Base-by-base conservation (phyloP, 2,888 invertebrate species). In the Drosophila prostipennis region DNA sequence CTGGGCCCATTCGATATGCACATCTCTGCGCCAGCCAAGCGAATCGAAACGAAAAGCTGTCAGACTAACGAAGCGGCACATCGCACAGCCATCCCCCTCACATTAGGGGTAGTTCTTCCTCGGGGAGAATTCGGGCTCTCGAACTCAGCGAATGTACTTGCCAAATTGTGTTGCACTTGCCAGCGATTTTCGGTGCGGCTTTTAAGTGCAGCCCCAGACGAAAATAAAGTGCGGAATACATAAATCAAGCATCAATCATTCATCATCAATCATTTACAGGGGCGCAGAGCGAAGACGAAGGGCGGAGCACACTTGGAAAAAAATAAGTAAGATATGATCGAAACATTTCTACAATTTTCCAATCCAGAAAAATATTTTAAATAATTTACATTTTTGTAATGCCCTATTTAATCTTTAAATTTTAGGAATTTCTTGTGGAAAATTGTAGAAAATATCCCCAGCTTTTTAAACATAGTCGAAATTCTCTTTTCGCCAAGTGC, bases 161-260 rank as follows among this genome's bases (percentile, higher is more conserved):
- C 13, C 51, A 40, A 55, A 23, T 61, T 67, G 42, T 58, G 53
- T 48, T 75, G 77, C 75, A 82, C 48, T 80, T 76, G 40, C 40
- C 37, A 14, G 11, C 52, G 46, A 48, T 53, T 70, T 69, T 59
- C 19, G 43, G 34, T 59, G 42, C 16, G 69, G 16, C 39, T 48
- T 54, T 55, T 51, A 65, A 64, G 61, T 61, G 61, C 48, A 59
- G 60, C 26, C n/a, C 16, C 54, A 46, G 26, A 46, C 51, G 19
- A 40, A 42, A 52, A 72, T 45, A 51, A 51, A 59, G 57, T 54
- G 48, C 71, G 58, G 57, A 36, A 43, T 65, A 52, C 69, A 81
- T 83, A 63, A 78, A 71, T 80, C 72, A 69, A 64, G 54, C 81
- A 84, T 87, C 87, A 83, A 83, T 83, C 87, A 87, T 80, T 81